Percentiles rank a stretch among this genome's conserved stretches.
phyloP scores from a whole-genome alignment of 2,113 vertebrate species.

The Plotosus lineatus region DNA sequence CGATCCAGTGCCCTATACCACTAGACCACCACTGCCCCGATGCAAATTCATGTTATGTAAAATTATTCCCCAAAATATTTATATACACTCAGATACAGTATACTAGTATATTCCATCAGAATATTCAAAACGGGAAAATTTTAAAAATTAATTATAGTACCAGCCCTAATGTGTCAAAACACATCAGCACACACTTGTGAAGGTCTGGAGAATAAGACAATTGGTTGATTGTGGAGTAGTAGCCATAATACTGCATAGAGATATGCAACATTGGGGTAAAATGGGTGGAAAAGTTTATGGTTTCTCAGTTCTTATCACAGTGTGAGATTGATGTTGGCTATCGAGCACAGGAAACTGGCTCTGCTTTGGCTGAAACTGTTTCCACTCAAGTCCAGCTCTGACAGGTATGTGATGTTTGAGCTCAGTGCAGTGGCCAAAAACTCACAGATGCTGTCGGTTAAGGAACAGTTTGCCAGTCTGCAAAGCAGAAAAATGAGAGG shows the following conservation, averaged over 20 bases:
- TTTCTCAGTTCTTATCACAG: not conserved
- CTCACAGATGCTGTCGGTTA: slow-evolving; percentile 30
- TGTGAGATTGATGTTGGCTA: slow-evolving; percentile 28
- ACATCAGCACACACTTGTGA: not conserved
- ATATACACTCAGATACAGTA: not conserved
- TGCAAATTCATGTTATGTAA: too few species aligned
- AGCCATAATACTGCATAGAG: not conserved
- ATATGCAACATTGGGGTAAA: not conserved
- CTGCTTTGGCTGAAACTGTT: slow-evolving; percentile 11
- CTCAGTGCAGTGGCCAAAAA: slow-evolving; percentile 28
- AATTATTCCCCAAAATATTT: not conserved
- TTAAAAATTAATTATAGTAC: not conserved
- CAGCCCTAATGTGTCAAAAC: not conserved
- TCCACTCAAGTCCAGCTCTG: slow-evolving; percentile 35
- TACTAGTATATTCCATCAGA: not conserved
- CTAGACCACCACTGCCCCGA: too few species aligned
- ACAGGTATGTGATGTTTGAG: not conserved
- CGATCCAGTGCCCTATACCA: too few species aligned
- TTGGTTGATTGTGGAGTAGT: not conserved
- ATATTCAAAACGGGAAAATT: not conserved
- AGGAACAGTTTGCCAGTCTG: slow-evolving; percentile 38
- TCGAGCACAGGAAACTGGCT: slow-evolving; percentile 22
- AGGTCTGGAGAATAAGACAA: not conserved
- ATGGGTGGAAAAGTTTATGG: too few species aligned
- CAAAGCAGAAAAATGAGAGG: not conserved